Evolutionary conservation across 2,888 invertebrate species (phyloP).

Genomic region (Adelognathus sp.): DNA sequence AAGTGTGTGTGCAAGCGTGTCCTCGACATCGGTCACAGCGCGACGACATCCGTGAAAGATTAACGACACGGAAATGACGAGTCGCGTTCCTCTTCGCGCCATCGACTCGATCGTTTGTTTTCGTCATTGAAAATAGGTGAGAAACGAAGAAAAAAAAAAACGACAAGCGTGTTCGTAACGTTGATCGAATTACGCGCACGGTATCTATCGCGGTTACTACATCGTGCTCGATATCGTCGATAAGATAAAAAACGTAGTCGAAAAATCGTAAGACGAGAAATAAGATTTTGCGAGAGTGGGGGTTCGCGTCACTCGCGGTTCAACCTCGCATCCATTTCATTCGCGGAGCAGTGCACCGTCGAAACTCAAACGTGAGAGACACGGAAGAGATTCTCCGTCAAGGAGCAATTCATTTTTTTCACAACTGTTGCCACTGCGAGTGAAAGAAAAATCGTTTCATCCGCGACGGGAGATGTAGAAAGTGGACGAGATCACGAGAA

Average conservation of each 20-base stretch:
- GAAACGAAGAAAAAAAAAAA: too few relatives aligned
- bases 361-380: not conserved
- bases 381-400: not conserved
- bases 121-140: conserved; percentile 6
- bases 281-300: too few relatives aligned
- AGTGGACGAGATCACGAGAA: not conserved
- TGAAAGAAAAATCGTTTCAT: not conserved
- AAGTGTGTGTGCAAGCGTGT: not conserved
- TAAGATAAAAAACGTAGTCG: too few relatives aligned
- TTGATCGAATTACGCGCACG: not conserved
- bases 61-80: conserved; percentile 43
- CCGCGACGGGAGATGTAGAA: conserved; percentile 35
- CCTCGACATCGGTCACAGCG: conserved; percentile 23
- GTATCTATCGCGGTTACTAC: too few relatives aligned
- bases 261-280: too few relatives aligned
- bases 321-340: too few relatives aligned
- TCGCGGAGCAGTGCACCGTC: too few relatives aligned
- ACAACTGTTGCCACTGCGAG: too few relatives aligned
- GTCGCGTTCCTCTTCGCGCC: conserved; percentile 12
- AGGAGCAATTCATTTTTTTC: not conserved
- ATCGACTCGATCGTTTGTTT: conserved; percentile 29
- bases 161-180: too few relatives aligned
- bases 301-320: too few relatives aligned
- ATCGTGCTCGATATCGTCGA: too few relatives aligned
- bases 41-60: conserved; percentile 35